Conservation (phyloP, 2,797 vertebrate species). For the Microctenopoma stevenorrisi region DNA sequence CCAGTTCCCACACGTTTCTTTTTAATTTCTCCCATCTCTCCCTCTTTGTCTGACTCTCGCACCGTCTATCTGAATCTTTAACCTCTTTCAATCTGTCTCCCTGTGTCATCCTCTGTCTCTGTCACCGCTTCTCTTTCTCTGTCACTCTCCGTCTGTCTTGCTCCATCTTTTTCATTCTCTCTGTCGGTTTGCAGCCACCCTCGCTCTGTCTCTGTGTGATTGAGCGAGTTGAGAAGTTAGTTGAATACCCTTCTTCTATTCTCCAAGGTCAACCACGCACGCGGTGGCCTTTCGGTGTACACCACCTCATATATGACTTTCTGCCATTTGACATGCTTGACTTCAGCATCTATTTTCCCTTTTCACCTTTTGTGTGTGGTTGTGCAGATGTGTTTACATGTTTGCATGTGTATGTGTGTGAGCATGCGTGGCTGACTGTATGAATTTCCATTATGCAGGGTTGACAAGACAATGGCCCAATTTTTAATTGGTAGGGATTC, state of each 20-base stretch:
- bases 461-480: slow-evolving; percentile 61
- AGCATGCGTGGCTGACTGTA: slow-evolving; percentile 12
- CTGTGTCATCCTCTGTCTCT: slow-evolving; percentile 58
- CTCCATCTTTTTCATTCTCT: slow-evolving; percentile 64
- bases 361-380: slow-evolving; percentile 31
- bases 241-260: slow-evolving; percentile 69
- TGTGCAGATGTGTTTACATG: slow-evolving; percentile 22
- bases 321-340: slow-evolving; percentile 50
- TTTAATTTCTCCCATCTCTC: slow-evolving; percentile 46
- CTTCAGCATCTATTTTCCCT: slow-evolving; percentile 51
- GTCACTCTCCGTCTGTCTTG: slow-evolving; percentile 53
- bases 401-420: slow-evolving; percentile 10
- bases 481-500: slow-evolving; percentile 71
- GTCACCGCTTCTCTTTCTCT: slow-evolving; percentile 44
- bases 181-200: slow-evolving; percentile 53
- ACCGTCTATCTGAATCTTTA: slow-evolving; percentile 67
- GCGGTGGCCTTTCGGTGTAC: slow-evolving; percentile 51
- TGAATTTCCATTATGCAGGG: slow-evolving; percentile 60
- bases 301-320: slow-evolving; percentile 30
- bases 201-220: slow-evolving; percentile 68
- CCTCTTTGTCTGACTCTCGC: slow-evolving; percentile 39
- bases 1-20: slow-evolving; percentile 13
- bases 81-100: slow-evolving; percentile 69
- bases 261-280: slow-evolving; percentile 59
- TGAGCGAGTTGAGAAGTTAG: slow-evolving; percentile 69